phyloP scores from a whole-genome alignment of 2,113 vertebrate genomes.

The Hippocampus zosterae region DNA sequence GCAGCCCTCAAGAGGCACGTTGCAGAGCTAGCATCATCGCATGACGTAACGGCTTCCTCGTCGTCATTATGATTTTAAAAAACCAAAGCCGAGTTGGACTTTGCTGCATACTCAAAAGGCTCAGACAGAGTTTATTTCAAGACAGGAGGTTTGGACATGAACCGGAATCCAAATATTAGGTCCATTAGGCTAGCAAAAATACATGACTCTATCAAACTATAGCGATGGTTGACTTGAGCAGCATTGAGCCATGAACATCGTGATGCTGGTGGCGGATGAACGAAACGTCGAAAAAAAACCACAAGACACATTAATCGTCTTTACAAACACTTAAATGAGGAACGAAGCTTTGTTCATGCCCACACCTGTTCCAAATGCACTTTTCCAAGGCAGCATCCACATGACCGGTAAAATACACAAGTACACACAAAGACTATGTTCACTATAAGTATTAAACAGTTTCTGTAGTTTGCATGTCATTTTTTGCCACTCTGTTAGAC shows the following conservation, averaged over 20 bases:
- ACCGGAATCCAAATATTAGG: conserved; percentile 1
- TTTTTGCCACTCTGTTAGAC: conserved; percentile 8
- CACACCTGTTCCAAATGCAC: background rate
- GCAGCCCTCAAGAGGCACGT: too few relatives aligned
- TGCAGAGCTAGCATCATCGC: too few relatives aligned
- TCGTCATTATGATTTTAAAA: background rate
- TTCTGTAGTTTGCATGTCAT: conserved; percentile 36
- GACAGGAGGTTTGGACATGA: background rate
- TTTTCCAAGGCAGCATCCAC: conserved; percentile 31
- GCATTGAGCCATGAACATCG: background rate
- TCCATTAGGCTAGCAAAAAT: conserved; percentile 2
- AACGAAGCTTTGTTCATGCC: conserved; percentile 35
- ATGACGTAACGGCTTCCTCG: background rate
- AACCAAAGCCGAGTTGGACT: background rate
- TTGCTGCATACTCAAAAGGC: background rate
- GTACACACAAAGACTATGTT: conserved; percentile 43
- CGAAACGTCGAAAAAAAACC: conserved; percentile 11
- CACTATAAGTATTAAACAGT: conserved; percentile 35
- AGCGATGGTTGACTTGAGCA: background rate
- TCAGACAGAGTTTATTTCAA: conserved; percentile 3
- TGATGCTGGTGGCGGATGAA: background rate
- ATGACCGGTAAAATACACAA: conserved; percentile 29
- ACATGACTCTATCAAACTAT: background rate
- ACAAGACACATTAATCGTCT: conserved; percentile 31
- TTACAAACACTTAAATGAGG: conserved; percentile 47